phyloP scores from a whole-genome alignment of 2,888 invertebrate genomes.

The Hyposoter dolosus region DNA sequence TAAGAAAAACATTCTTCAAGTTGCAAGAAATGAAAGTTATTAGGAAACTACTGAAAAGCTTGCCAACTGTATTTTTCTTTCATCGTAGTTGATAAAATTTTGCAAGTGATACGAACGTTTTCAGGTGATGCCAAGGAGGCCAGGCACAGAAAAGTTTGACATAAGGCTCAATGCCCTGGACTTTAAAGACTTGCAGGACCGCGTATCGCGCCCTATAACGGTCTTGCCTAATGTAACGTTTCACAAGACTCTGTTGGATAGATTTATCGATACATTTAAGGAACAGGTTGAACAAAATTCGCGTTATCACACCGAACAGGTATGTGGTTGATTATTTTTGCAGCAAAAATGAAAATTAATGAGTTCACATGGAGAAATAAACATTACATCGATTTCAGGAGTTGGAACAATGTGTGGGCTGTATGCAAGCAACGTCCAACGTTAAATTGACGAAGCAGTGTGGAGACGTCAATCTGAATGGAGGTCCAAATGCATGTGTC shows the following conservation, averaged over 20 bases:
- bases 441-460: slow-evolving; percentile 92
- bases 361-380: slow-evolving; percentile 30
- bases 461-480: slow-evolving; percentile 84
- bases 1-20: no score
- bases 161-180: slow-evolving; percentile 92
- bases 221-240: slow-evolving; percentile 90
- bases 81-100: background rate
- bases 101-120: background rate
- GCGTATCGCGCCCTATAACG: slow-evolving; percentile 88
- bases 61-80: background rate
- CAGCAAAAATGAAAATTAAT: background rate
- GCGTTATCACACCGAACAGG: slow-evolving; percentile 87
- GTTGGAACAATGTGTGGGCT: slow-evolving; percentile 94
- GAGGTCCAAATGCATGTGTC: slow-evolving; percentile 84
- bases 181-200: slow-evolving; percentile 91
- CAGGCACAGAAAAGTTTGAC: slow-evolving; percentile 87
- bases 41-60: background rate
- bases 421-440: slow-evolving; percentile 92
- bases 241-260: slow-evolving; percentile 92
- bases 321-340: slow-evolving; percentile 75
- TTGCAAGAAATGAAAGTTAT: no score
- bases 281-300: slow-evolving; percentile 91
- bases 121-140: slow-evolving; percentile 88
- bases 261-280: slow-evolving; percentile 94
- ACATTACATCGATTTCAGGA: slow-evolving; percentile 86